These are phyloP conservation scores for Zalophus californianus DNA, from an alignment of 2,797 vertebrate species.

Conservation along the genomic window DNA sequence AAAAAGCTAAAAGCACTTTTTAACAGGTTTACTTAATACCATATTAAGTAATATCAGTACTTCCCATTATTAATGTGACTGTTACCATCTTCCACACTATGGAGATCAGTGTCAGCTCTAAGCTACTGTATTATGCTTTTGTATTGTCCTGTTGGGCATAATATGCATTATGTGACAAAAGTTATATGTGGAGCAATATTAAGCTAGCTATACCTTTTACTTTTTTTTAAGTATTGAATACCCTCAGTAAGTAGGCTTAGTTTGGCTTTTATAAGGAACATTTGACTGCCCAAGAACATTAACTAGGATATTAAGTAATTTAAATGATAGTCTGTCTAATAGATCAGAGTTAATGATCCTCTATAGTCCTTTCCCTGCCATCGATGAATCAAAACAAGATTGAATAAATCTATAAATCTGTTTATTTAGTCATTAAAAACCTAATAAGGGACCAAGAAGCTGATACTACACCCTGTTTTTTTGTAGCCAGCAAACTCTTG, in stretches of 20 bases:
- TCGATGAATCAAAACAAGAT: background rate
- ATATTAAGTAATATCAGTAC: background rate
- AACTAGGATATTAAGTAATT: background rate
- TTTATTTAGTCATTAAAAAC: slow-evolving; percentile 50
- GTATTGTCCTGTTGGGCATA: background rate
- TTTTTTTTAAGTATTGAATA: slow-evolving; percentile 27
- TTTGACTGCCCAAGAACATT: background rate
- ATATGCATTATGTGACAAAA: background rate
- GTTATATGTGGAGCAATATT: background rate
- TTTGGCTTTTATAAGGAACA: background rate
- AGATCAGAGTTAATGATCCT: slow-evolving; percentile 1
- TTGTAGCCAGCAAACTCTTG: background rate
- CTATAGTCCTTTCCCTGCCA: background rate
- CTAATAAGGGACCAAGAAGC: background rate
- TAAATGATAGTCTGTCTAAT: slow-evolving; percentile 3
- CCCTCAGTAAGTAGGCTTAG: background rate
- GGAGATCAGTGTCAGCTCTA: background rate
- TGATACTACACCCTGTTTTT: background rate
- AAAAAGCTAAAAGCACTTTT: background rate
- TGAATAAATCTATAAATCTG: slow-evolving; percentile 15
- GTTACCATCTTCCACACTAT: background rate
- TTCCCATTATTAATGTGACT: background rate
- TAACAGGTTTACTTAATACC: background rate
- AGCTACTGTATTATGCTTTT: background rate
- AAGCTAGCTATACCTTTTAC: background rate